These are phyloP conservation scores for Morus bassanus DNA, from an alignment of 2,797 vertebrate species.

Conservation along the genomic window DNA sequence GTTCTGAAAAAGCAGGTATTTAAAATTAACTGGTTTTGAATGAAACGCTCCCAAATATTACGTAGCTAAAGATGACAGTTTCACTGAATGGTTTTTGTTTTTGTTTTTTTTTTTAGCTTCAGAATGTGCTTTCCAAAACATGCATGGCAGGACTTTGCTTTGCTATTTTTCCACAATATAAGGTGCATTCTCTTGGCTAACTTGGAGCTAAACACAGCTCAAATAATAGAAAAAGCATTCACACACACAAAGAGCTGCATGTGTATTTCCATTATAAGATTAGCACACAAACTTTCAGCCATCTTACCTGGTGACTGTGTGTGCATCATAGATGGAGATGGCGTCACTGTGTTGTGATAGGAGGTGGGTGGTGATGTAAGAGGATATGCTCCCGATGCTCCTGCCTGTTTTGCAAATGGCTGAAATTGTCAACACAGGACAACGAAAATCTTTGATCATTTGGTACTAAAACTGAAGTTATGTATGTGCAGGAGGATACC, in stretches of 20 bases:
- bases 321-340: constrained; percentile 97
- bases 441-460: not conserved
- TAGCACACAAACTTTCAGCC: not conserved
- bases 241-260: not conserved
- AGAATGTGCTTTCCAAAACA: not conserved
- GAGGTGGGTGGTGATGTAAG: constrained; percentile 95
- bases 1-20: not conserved
- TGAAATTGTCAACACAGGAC: constrained; percentile 58
- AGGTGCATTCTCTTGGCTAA: not conserved
- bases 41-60: not conserved
- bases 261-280: not conserved
- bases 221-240: not conserved
- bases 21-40: not conserved
- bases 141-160: not conserved
- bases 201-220: not conserved
- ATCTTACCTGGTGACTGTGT: constrained; percentile 92
- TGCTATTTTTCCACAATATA: not conserved
- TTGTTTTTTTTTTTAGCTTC: not conserved
- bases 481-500: not conserved
- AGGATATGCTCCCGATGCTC: constrained; percentile 86
- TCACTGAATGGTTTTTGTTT: not conserved
- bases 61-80: not conserved
- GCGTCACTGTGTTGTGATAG: constrained; percentile 91
- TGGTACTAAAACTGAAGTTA: not conserved
- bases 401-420: constrained; percentile 81